Conservation (phyloP, 2,888 invertebrate genomes). For the Hirtodrosophila trivittata region DNA sequence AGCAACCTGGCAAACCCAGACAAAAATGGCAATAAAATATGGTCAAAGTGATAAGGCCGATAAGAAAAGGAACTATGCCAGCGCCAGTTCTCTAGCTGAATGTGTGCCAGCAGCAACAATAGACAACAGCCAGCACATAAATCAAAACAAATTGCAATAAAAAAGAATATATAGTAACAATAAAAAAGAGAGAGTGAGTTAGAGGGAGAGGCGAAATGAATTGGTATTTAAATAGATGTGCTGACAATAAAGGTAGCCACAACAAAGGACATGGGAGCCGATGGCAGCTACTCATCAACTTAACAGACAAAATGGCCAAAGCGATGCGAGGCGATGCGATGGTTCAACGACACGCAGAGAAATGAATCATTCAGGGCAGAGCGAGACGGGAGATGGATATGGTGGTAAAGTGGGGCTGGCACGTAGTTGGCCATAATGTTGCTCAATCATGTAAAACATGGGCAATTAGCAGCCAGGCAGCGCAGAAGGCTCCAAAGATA, state of each 20-base stretch:
- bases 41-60: conserved; percentile 62
- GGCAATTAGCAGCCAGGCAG: conserved; percentile 59
- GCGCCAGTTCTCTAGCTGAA: conserved; percentile 12
- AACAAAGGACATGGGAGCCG: conserved; percentile 34
- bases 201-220: conserved; percentile 27
- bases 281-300: conserved; percentile 33
- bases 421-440: conserved; percentile 47
- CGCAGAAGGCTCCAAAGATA: conserved; percentile 44
- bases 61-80: conserved; percentile 61
- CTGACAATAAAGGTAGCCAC: conserved; percentile 36
- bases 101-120: conserved; percentile 24
- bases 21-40: conserved; percentile 61
- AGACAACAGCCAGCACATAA: conserved; percentile 52
- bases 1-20: conserved; percentile 29
- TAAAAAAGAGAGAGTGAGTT: too few species aligned
- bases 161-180: conserved; percentile 31
- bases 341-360: conserved; percentile 19
- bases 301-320: conserved; percentile 7
- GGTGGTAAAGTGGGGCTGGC: too few species aligned
- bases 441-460: conserved; percentile 68
- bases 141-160: conserved; percentile 66
- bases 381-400: too few species aligned
- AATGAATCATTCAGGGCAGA: conserved; percentile 26
- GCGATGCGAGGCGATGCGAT: too few species aligned
- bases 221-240: conserved; percentile 43